phyloP scores from a whole-genome alignment of 2,888 invertebrate species.

The Conomelus anceps region DNA sequence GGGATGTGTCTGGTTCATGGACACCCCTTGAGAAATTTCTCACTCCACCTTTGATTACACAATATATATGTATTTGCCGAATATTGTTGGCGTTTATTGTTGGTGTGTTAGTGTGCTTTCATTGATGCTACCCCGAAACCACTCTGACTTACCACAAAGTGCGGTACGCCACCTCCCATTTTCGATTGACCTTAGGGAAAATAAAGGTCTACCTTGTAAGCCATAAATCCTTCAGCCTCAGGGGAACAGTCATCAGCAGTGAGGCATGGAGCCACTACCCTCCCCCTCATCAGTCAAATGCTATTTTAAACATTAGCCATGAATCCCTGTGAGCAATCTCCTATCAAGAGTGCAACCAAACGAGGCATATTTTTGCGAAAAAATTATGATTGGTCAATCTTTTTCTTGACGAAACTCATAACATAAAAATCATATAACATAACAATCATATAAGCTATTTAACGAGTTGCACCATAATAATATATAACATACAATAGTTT shows the following conservation, averaged over 20 bases:
- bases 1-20: too few relatives aligned
- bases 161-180: not conserved
- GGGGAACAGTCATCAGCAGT: slow-evolving; percentile 16
- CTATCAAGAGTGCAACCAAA: not conserved
- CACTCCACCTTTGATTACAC: too few relatives aligned
- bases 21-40: too few relatives aligned
- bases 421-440: not conserved
- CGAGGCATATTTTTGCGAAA: not conserved
- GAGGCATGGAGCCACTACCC: not conserved
- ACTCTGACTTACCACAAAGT: not conserved
- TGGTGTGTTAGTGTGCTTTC: too few relatives aligned
- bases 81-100: too few relatives aligned
- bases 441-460: too few relatives aligned
- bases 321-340: not conserved
- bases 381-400: not conserved
- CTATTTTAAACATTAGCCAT: slow-evolving; percentile 16
- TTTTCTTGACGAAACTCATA: not conserved
- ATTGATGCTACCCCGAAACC: too few relatives aligned
- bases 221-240: slow-evolving; percentile 17
- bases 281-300: slow-evolving; percentile 24
- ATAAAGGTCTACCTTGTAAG: slow-evolving; percentile 10
- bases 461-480: too few relatives aligned
- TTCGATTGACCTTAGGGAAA: slow-evolving; percentile 14
- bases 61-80: too few relatives aligned
- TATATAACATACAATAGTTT: too few relatives aligned